Conservation (phyloP, 92 coral and sea anemone species). For the Nematostella vectensis region DNA sequence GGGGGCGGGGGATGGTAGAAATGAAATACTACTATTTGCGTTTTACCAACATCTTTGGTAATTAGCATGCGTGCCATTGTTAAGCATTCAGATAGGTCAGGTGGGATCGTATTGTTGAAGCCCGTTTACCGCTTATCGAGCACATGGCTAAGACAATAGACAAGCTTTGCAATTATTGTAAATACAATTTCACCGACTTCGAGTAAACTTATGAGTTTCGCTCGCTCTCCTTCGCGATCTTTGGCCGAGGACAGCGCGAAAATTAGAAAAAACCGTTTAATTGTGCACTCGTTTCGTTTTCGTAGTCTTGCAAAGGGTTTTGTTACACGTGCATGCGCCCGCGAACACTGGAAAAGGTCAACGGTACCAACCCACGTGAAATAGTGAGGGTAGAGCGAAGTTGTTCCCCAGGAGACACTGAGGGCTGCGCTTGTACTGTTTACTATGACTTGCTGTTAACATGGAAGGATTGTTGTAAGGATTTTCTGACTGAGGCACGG, state of each 20-base stretch:
- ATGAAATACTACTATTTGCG: conserved; percentile 13
- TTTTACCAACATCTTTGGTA: conserved; percentile 24
- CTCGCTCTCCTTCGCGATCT: conserved; percentile 7
- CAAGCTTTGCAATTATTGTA: conserved; percentile 34
- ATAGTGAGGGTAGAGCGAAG: conserved; percentile 4
- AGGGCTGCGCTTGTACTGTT: conserved; percentile 15
- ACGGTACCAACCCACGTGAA: conserved; percentile 34
- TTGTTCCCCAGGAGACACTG: conserved; percentile 35
- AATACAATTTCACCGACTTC: conserved; percentile 27
- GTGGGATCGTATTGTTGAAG: conserved; percentile 8
- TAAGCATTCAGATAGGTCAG: conserved; percentile 24
- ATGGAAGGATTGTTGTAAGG: conserved; percentile 19
- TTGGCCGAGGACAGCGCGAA: not conserved
- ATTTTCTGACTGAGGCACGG: not conserved
- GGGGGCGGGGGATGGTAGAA: conserved; percentile 28
- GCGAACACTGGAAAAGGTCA: conserved; percentile 12
- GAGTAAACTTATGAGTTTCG: conserved; percentile 22
- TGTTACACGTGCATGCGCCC: conserved; percentile 34
- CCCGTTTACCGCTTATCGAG: conserved; percentile 14
- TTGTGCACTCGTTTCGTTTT: not conserved
- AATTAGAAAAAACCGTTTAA: not conserved
- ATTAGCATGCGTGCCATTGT: conserved; percentile 26
- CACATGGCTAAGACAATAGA: conserved; percentile 42
- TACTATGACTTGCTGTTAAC: conserved; percentile 12
- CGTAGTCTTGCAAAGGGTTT: not conserved